Percentiles rank a stretch among this genome's conserved stretches.
Conservation (phyloP, 2,797 vertebrate species). For the Danio kyathit region DNA sequence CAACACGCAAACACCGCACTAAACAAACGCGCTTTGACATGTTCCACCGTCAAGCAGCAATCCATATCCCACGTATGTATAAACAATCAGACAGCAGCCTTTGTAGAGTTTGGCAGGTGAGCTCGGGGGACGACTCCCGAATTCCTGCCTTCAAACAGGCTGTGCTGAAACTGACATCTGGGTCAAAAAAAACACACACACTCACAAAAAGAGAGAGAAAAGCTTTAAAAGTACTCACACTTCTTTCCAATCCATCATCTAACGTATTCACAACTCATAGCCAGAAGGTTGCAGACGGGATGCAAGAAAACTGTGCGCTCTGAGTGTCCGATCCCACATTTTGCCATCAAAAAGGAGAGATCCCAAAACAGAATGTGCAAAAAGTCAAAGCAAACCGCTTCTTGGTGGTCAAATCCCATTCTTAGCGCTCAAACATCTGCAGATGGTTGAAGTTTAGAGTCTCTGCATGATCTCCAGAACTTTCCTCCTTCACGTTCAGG, state of each 20-base stretch:
- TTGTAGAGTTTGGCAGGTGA: slow-evolving; percentile 50
- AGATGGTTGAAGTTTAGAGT: slow-evolving; percentile 2
- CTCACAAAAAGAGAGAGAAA: slow-evolving; percentile 2
- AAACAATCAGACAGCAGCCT: slow-evolving; percentile 47
- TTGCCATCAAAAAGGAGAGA: slow-evolving; percentile 72
- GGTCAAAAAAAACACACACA: slow-evolving; percentile 38
- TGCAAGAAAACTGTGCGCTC: slow-evolving; percentile 73
- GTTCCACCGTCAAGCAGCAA: slow-evolving; percentile 36
- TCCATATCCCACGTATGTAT: slow-evolving; percentile 29
- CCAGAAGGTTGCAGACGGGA: slow-evolving; percentile 72
- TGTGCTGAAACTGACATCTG: slow-evolving; percentile 34
- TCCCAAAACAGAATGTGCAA: neutral
- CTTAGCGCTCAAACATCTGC: slow-evolving; percentile 45
- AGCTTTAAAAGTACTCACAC: slow-evolving; percentile 78
- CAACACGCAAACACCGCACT: slow-evolving; percentile 9
- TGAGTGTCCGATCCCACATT: slow-evolving; percentile 68
- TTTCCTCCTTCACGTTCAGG: slow-evolving; percentile 22
- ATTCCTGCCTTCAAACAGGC: slow-evolving; percentile 9
- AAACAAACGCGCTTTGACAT: slow-evolving; percentile 44
- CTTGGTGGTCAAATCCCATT: slow-evolving; percentile 59
- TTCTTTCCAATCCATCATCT: slow-evolving; percentile 88
- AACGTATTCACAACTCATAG: slow-evolving; percentile 67
- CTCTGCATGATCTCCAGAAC: slow-evolving; percentile 22
- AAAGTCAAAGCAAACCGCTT: neutral
- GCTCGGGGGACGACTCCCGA: slow-evolving; percentile 32